A percentile compares a stretch with the other conserved stretches of the same genome.
Conservation (phyloP, 2,797 vertebrate genomes). For the Acrossocheilus wenchowensis region DNA sequence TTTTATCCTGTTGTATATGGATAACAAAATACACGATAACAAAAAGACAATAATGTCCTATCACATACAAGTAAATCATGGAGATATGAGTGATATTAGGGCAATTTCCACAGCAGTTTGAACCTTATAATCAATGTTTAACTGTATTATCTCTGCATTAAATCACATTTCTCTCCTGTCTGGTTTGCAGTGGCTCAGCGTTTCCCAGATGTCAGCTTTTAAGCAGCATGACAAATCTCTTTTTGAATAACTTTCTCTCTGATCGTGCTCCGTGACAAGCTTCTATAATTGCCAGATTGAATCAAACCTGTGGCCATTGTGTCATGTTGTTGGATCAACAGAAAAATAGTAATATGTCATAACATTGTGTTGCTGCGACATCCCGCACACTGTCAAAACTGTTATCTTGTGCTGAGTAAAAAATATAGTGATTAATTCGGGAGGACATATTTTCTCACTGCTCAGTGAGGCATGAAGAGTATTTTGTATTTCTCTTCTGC, state of each 20-base stretch:
- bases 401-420: not conserved
- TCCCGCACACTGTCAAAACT: not conserved
- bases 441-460: not conserved
- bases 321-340: not conserved
- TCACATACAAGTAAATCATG: not conserved
- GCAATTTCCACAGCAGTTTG: not conserved
- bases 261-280: not conserved
- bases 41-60: not conserved
- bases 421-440: not conserved
- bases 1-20: not conserved
- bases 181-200: not conserved
- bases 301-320: slow-evolving; percentile 11
- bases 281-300: slow-evolving; percentile 9
- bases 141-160: slow-evolving; percentile 15
- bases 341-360: slow-evolving; percentile 25
- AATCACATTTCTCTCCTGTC: slow-evolving; percentile 17
- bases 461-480: slow-evolving; percentile 16
- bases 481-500: not conserved
- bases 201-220: not conserved
- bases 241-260: slow-evolving; percentile 8
- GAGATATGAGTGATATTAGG: not conserved
- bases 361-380: not conserved
- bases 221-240: slow-evolving; percentile 23
- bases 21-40: not conserved
- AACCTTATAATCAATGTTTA: slow-evolving; percentile 1